Base-by-base conservation (phyloP, 2,113 vertebrate species). In the Planiliza haematocheilus region DNA sequence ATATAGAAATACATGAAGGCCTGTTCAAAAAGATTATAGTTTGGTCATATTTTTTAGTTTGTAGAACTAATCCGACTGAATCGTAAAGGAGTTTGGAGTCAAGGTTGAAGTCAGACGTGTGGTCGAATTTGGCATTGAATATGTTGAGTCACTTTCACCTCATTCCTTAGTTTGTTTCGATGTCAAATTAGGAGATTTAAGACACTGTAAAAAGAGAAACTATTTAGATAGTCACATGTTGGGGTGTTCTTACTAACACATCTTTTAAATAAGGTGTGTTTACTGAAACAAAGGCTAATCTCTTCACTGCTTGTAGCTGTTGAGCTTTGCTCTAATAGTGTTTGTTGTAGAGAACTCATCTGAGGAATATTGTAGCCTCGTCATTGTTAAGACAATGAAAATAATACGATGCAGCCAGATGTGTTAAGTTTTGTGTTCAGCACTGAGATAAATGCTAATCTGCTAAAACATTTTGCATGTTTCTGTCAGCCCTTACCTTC, bases 101-200 rank as follows among this genome's bases (percentile, higher is more conserved):
- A 60, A 74, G 61, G 61, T 84, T 49, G 66, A 81, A 82, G 76
- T 74, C 52, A 68, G 53, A 50, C 53, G 52, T 72, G 59, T 66
- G 37, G 60, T 71, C 48, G 78, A 87, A 85, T 58, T 82, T 57
- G 80, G 43, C 81, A 34, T 52, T 64, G 42, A 71, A 70, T 78
- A 41, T 70, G 17, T 51, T 72, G 77, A 73, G 79, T 85, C 80
- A 88, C 57, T 45, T 20, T 50, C 49, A 20, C 63, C 39, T 24
- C 13, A 30, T 69, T 70, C 43, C 56, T 56, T 64, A 53, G 58
- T 73, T 68, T 63, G 36, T 49, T 39, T 76, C 34, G 10, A 9
- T 57, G 64, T 81, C 21, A 69, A 51, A 71, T 46, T 39, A 62
- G 21, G 36, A 57, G 14, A 48, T 59, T 53, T 68, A 5, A 2